Evolutionary conservation across 2,888 invertebrate species (phyloP), one percentile per base, ranked within the genome.

Genomic region (Poecilobothrus nobilitatus): DNA sequence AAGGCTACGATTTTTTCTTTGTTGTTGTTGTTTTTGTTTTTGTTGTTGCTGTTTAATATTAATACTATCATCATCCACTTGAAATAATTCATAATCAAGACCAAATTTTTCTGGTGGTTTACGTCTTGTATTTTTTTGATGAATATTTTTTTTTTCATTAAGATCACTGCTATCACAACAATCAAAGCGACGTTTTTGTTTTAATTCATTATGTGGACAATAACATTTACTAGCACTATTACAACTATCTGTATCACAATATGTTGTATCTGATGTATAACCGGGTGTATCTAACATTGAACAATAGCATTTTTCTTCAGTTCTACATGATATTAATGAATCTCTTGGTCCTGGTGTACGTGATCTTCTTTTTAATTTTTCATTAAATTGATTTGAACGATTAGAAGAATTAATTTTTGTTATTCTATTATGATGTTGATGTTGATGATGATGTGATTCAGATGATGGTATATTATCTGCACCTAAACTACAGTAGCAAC

Each of bases 181-280:
- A n/a, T n/a, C 33, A 22, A 22, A 12, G 18, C 41, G 44, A 3
- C 27, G 44, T n/a, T 53, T 9, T 53, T 53, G 53, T 53, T 53
- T 53, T 22, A 66, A 12, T 20, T 41, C 21, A 61, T 69, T 66
- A 22, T 70, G 71, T 77, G 79, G 87, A 78, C 94, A 94, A 77
- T 94, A 94, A 77, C 94, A 94, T 79, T 94, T 94, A 79, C 93
- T 93, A 74, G 90, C 90, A 73, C 92, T 92, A 0, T 91, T 87
- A 77, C 94, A 95, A 76, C 92, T 92, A 78, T 94, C 94, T 0
- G 93, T 92, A 20, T 89, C 90, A 76, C 94, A 94, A 76, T 86
- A 88, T 4, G 84, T 83, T 1, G 78, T 82, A 72, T 77, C 80
- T 63, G 80, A 79, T 63, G 77, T 76, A 44, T 83, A 81, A n/a